Evolutionary conservation across 2,113 vertebrate species (phyloP).

Genomic region (Plotosus lineatus): DNA sequence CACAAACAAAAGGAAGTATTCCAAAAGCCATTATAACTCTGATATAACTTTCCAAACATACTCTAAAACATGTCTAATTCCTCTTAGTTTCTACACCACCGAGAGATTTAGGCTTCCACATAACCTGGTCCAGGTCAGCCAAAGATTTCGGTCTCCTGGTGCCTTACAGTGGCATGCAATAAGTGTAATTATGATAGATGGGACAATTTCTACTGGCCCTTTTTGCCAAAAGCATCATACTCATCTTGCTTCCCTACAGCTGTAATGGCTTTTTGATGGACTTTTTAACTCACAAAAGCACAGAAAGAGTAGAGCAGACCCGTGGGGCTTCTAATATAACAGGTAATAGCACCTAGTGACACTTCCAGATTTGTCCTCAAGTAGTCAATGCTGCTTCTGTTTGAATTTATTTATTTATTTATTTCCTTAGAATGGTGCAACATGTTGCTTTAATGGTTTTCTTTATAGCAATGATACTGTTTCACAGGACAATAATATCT

Average conservation of each 20-base stretch:
- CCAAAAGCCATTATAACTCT: slow-evolving; percentile 15
- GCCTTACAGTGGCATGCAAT: slow-evolving; percentile 57
- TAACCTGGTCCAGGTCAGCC: slow-evolving; percentile 31
- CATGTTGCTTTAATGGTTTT: slow-evolving; percentile 30
- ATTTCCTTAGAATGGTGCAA: slow-evolving; percentile 18
- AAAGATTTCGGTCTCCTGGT: slow-evolving; percentile 12
- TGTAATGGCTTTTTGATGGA: slow-evolving; percentile 80
- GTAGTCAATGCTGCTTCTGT: slow-evolving; percentile 34
- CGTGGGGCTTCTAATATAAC: slow-evolving; percentile 59
- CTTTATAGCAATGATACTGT: neutral
- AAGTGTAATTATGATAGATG: slow-evolving; percentile 79
- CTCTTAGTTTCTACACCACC: slow-evolving; percentile 1
- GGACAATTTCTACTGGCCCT: slow-evolving; percentile 72
- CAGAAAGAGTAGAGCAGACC: slow-evolving; percentile 57
- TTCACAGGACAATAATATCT: slow-evolving; percentile 8
- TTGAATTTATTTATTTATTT: slow-evolving; percentile 23
- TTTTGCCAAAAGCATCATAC: slow-evolving; percentile 65
- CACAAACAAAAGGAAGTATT: slow-evolving; percentile 11
- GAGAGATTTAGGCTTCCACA: slow-evolving; percentile 26
- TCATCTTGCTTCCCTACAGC: slow-evolving; percentile 67
- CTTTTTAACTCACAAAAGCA: slow-evolving; percentile 66
- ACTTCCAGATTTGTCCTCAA: slow-evolving; percentile 56
- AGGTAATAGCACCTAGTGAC: slow-evolving; percentile 63
- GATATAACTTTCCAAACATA: slow-evolving; percentile 7
- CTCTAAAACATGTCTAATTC: slow-evolving; percentile 20